Percentiles rank a stretch among this genome's conserved stretches.
These are phyloP conservation scores for Athripsodes cinereus DNA, from an alignment of 2,888 invertebrate species.

Conservation along the genomic window DNA sequence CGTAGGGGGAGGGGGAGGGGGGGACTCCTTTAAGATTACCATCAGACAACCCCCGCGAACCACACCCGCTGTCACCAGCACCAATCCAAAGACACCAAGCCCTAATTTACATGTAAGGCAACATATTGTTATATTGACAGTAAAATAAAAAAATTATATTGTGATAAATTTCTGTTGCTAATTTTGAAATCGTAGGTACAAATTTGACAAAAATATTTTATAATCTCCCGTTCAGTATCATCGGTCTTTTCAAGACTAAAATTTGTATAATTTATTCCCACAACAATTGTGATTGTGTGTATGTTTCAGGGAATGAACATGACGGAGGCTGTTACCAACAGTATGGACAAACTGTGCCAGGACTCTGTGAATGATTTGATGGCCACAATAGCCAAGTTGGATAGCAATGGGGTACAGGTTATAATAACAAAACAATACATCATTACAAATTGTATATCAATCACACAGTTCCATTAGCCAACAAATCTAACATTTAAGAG, in stretches of 20 bases:
- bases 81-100: conserved; percentile 81
- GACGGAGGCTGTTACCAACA: conserved; percentile 54
- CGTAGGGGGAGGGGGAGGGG: conserved; percentile 3
- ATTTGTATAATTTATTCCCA: too few relatives aligned
- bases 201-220: too few relatives aligned
- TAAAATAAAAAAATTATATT: too few relatives aligned
- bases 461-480: too few relatives aligned
- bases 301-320: conserved; percentile 38
- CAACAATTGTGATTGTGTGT: conserved; percentile 4
- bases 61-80: conserved; percentile 59
- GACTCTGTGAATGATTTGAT: conserved; percentile 81
- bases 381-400: conserved; percentile 81
- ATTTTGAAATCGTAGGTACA: too few relatives aligned
- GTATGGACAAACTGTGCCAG: conserved; percentile 75
- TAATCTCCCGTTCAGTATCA: too few relatives aligned
- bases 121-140: too few relatives aligned
- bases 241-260: too few relatives aligned
- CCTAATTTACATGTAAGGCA: conserved; percentile 59
- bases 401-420: conserved; percentile 78
- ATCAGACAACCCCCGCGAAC: conserved; percentile 35
- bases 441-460: neutral
- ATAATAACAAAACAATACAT: conserved; percentile 39
- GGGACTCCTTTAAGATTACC: conserved; percentile 61
- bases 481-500: neutral
- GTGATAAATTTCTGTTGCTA: too few relatives aligned